These are phyloP conservation scores for Hirtodrosophila alboralis DNA, from an alignment of 2,888 invertebrate genomes.

Conservation along the genomic window DNA sequence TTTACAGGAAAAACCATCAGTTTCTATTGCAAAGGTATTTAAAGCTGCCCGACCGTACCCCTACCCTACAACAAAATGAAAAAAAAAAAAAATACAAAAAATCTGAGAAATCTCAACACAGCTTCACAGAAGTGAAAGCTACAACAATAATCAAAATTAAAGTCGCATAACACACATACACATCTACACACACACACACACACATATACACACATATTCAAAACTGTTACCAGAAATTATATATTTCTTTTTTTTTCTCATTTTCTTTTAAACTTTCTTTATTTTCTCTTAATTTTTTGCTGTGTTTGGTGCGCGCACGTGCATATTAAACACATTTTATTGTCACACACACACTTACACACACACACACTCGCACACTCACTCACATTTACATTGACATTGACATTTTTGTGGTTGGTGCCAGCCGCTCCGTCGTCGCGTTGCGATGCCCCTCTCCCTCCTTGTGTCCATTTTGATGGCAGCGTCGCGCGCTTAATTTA, in stretches of 20 bases:
- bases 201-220: slow-evolving; percentile 16
- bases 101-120: slow-evolving; percentile 19
- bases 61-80: not conserved
- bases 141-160: slow-evolving; percentile 57
- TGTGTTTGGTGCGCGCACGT: slow-evolving; percentile 50
- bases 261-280: slow-evolving; percentile 2
- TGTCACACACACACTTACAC: slow-evolving; percentile 50
- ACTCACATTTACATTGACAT: slow-evolving; percentile 44
- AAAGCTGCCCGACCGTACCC: slow-evolving; percentile 63
- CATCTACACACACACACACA: slow-evolving; percentile 17
- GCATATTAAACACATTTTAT: slow-evolving; percentile 73
- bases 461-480: slow-evolving; percentile 56
- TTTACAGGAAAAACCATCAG: slow-evolving; percentile 82
- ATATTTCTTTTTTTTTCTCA: slow-evolving; percentile 5
- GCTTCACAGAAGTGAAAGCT: slow-evolving; percentile 36
- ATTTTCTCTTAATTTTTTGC: slow-evolving; percentile 16
- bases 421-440: slow-evolving; percentile 4
- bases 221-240: slow-evolving; percentile 38
- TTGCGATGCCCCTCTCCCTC: slow-evolving; percentile 18
- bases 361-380: slow-evolving; percentile 18
- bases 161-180: slow-evolving; percentile 40
- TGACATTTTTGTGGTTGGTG: slow-evolving; percentile 39
- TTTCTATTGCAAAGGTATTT: slow-evolving; percentile 81
- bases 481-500: slow-evolving; percentile 64
- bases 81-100: too few relatives aligned